phyloP scores from a whole-genome alignment of 2,797 vertebrate genomes.

The Setipinna tenuifilis region DNA sequence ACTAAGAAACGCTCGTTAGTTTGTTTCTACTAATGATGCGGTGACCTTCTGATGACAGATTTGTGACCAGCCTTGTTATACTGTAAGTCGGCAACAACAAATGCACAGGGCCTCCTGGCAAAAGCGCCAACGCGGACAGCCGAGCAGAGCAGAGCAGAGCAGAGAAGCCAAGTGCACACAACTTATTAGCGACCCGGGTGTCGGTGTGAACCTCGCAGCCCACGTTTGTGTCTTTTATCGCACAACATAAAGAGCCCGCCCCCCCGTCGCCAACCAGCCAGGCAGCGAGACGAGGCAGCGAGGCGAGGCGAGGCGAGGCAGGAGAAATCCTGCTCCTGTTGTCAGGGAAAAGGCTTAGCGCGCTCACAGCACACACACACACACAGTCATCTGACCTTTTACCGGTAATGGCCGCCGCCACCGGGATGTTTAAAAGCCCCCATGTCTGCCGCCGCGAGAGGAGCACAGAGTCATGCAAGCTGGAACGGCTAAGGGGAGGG shows the following conservation, averaged over 20 bases:
- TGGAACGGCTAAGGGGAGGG: not conserved
- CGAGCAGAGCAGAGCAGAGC: too few relatives aligned
- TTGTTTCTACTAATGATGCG: not conserved
- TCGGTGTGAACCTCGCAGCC: not conserved
- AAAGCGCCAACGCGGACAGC: too few relatives aligned
- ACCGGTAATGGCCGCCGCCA: not conserved
- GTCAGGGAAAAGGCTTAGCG: not conserved
- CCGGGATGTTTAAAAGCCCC: not conserved
- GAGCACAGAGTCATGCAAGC: not conserved
- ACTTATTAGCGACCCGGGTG: slow-evolving; percentile 17
- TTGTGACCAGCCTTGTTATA: not conserved
- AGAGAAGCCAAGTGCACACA: not conserved
- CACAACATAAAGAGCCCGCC: not conserved
- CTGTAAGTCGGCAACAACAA: not conserved
- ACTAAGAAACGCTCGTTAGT: not conserved
- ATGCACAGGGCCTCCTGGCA: not conserved
- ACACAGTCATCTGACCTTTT: slow-evolving; percentile 18
- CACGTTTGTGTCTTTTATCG: not conserved
- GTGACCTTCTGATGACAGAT: not conserved
- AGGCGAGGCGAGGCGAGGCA: not conserved
- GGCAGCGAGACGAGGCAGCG: too few relatives aligned
- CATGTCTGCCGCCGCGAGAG: not conserved
- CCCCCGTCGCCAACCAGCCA: not conserved
- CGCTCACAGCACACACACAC: not conserved
- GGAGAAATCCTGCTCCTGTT: not conserved